Evolutionary conservation across 2,113 vertebrate species (phyloP).

Genomic region (Rhinogobius similis): DNA sequence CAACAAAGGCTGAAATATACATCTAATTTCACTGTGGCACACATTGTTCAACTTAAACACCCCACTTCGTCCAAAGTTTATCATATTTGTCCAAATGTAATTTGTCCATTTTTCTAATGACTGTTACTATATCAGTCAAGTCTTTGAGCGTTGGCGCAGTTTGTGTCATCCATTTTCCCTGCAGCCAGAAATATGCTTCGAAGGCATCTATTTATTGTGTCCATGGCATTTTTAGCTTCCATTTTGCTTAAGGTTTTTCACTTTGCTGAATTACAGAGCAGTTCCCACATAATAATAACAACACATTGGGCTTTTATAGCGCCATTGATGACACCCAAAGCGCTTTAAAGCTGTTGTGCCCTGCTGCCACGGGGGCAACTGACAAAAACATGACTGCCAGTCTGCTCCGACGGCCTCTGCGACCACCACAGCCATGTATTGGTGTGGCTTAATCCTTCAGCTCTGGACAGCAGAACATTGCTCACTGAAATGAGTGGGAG

Average conservation of each 20-base stretch:
- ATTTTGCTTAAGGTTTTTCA: no score
- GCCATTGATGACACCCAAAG: background rate
- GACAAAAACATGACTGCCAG: background rate
- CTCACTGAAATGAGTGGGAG: conserved; percentile 59
- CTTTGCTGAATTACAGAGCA: no score
- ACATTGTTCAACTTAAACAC: no score
- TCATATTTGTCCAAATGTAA: no score
- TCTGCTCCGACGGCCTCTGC: background rate
- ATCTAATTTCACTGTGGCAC: no score
- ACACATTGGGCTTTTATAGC: background rate
- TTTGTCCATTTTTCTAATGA: no score
- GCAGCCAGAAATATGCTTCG: no score
- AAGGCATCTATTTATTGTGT: background rate
- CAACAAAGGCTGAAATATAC: no score
- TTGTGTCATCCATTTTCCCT: no score
- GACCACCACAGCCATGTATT: conserved; percentile 48
- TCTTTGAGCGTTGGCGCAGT: no score
- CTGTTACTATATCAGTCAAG: no score
- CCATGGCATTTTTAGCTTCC: background rate
- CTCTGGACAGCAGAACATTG: conserved; percentile 48
- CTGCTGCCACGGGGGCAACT: background rate
- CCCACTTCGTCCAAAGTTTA: no score
- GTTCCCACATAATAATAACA: background rate
- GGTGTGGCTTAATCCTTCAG: conserved; percentile 55
- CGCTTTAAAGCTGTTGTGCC: background rate